These are phyloP conservation scores for Ceyx margarethae DNA, from an alignment of 2,113 vertebrate species.

Conservation along the genomic window DNA sequence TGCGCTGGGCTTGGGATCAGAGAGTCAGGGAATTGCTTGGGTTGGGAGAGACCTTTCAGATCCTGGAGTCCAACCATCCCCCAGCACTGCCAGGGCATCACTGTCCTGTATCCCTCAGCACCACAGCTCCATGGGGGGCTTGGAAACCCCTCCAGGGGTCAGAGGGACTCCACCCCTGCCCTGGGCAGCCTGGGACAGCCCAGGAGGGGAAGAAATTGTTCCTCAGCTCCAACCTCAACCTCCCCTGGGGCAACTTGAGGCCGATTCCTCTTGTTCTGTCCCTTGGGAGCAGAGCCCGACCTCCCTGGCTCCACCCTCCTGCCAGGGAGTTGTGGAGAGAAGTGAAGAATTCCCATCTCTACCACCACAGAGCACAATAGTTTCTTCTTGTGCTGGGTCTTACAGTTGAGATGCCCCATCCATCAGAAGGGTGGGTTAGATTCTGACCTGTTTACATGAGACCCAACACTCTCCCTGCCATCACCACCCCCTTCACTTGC, in stretches of 20 bases:
- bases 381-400: fast-evolving
- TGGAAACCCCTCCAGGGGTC: background rate
- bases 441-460: background rate
- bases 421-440: background rate
- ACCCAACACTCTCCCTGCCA: background rate
- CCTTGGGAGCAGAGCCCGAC: background rate
- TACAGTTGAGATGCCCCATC: fast-evolving
- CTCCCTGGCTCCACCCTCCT: background rate
- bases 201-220: background rate
- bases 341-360: background rate
- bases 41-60: background rate
- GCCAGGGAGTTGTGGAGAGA: background rate
- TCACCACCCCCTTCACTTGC: fast-evolving
- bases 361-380: fast-evolving
- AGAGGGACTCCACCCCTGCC: background rate
- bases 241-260: too few species aligned
- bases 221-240: background rate
- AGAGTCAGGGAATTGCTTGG: background rate
- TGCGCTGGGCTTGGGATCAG: fast-evolving
- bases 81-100: background rate
- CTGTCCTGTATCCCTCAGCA: background rate
- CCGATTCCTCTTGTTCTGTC: background rate
- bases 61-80: background rate
- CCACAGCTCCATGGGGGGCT: background rate
- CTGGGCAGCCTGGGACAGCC: background rate